phyloP scores from a whole-genome alignment of 2,113 vertebrate genomes.

The Alexandromys fortis region DNA sequence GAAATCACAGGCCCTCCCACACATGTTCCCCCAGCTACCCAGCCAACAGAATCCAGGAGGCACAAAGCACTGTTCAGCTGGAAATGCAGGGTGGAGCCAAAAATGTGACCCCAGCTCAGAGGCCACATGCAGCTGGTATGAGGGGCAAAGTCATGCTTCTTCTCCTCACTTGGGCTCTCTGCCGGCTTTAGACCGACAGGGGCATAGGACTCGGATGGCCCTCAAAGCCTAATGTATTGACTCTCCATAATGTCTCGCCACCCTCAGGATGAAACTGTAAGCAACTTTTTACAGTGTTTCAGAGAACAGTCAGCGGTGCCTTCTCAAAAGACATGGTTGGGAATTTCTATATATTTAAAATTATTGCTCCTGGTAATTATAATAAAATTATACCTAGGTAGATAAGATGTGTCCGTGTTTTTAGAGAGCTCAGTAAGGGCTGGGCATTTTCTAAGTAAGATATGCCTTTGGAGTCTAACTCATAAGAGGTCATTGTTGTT shows the following conservation, averaged over 20 bases:
- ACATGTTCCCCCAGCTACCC: not conserved
- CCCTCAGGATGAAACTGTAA: not conserved
- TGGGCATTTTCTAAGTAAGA: not conserved
- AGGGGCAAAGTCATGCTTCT: not conserved
- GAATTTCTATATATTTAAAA: not conserved
- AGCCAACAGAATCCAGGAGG: not conserved
- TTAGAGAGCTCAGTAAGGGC: not conserved
- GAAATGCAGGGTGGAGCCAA: not conserved
- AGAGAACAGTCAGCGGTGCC: not conserved
- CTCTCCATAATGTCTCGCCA: not conserved
- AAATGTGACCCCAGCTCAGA: not conserved
- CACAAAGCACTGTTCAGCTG: not conserved
- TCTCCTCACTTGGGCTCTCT: fast-evolving
- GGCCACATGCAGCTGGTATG: not conserved
- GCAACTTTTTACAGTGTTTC: not conserved
- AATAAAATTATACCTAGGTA: not conserved
- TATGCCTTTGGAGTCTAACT: not conserved
- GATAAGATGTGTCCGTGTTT: not conserved
- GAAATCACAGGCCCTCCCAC: not conserved
- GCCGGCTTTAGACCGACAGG: not conserved
- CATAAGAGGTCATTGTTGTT: not conserved
- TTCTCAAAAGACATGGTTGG: not conserved
- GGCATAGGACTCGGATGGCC: not conserved
- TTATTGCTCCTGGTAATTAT: not conserved
- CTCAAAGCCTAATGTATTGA: not conserved